A percentile compares a stretch with the other conserved stretches of the same genome.
These are phyloP conservation scores for Melanotaenia duboulayi DNA, from an alignment of 2,113 vertebrate genomes.

Conservation along the genomic window DNA sequence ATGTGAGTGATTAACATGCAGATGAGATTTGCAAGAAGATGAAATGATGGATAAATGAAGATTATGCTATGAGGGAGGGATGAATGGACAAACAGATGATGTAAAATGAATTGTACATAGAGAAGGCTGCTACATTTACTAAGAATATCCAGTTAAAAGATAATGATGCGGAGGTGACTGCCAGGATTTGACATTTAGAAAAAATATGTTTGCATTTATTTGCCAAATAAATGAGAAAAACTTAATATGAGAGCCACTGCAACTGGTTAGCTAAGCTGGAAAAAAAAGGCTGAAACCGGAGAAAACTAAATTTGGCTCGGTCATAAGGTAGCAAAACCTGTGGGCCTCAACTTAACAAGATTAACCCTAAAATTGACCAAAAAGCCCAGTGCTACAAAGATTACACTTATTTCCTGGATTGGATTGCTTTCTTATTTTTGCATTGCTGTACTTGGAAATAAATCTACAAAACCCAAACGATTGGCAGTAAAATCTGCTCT, in stretches of 20 bases:
- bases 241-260: background rate
- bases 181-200: background rate
- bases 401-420: background rate
- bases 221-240: background rate
- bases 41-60: background rate
- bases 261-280: slow-evolving; percentile 8
- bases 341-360: background rate
- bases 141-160: background rate
- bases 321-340: background rate
- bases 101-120: background rate
- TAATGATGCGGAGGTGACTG: background rate
- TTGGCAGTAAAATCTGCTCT: background rate
- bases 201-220: background rate
- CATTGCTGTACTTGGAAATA: background rate
- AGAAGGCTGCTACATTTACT: background rate
- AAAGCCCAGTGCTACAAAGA: background rate
- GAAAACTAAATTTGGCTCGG: background rate
- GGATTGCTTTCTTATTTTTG: background rate
- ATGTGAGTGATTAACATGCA: slow-evolving; percentile 54
- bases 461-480: slow-evolving; percentile 2
- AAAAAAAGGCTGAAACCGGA: background rate
- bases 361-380: background rate
- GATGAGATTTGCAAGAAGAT: slow-evolving; percentile 1
- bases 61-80: background rate
- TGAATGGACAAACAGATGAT: slow-evolving; percentile 2